Percentiles rank a stretch among this genome's conserved stretches.
Conservation (phyloP, 2,888 invertebrate species). For the Tortrix viridana region DNA sequence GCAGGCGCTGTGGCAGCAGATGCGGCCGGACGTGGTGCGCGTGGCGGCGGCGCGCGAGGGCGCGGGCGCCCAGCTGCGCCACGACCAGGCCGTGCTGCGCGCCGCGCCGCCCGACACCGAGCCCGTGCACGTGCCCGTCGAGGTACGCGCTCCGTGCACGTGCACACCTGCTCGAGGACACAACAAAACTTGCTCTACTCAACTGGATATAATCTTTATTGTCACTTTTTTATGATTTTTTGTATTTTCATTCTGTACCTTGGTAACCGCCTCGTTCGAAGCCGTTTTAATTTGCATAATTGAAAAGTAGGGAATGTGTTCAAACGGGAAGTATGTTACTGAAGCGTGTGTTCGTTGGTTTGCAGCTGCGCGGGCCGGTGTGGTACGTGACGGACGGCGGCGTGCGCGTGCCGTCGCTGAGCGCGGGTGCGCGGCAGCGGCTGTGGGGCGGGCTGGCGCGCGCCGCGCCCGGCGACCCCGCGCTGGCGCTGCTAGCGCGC, state of each 20-base stretch:
- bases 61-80: constrained; percentile 84
- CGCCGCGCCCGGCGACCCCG: constrained; percentile 81
- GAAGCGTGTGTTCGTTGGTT: background rate
- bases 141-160: constrained; percentile 62
- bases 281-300: too few species aligned
- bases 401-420: constrained; percentile 90
- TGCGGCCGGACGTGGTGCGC: constrained; percentile 73
- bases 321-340: background rate
- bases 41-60: constrained; percentile 54
- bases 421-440: constrained; percentile 86
- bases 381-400: constrained; percentile 93
- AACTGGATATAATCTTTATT: too few species aligned
- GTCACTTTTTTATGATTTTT: too few species aligned
- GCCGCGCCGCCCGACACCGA: constrained; percentile 41
- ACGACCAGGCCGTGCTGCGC: constrained; percentile 92
- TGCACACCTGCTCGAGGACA: too few species aligned
- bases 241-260: too few species aligned
- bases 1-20: constrained; percentile 68
- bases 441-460: constrained; percentile 87
- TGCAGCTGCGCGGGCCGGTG: constrained; percentile 51
- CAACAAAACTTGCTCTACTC: too few species aligned
- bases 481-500: constrained; percentile 91
- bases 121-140: constrained; percentile 88
- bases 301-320: too few species aligned
- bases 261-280: too few species aligned